A percentile compares a stretch with the other conserved stretches of the same genome.
Conservation (phyloP, 1,140 invertebrate genomes). For the Tetramorium simillimum region DNA sequence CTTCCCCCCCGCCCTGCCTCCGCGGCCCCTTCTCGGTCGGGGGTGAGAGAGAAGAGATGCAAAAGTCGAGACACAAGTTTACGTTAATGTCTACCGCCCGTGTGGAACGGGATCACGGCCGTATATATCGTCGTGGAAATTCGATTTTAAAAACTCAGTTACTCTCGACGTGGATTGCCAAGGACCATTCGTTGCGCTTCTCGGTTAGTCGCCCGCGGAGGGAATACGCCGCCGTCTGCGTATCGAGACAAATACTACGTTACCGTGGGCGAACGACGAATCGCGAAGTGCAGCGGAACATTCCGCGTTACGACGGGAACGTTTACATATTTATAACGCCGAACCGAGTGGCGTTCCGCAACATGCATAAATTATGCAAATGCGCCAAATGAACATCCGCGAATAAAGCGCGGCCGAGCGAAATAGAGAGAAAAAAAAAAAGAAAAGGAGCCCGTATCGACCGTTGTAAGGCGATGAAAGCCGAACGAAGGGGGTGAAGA, state of each 20-base stretch:
- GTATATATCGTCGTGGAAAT: conserved; percentile 58
- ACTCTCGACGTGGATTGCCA: conserved; percentile 60
- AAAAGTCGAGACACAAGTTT: conserved; percentile 59
- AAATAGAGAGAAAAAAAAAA: neutral
- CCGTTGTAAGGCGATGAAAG: conserved; percentile 49
- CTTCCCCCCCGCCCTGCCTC: too few species aligned
- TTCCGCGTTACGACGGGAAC: conserved; percentile 55
- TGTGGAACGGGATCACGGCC: conserved; percentile 46
- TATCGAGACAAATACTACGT: conserved; percentile 58
- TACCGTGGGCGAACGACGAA: conserved; percentile 53
- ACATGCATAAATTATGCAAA: conserved; percentile 62
- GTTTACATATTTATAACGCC: conserved; percentile 63
- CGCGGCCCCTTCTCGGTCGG: neutral
- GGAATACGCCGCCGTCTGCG: conserved; percentile 53
- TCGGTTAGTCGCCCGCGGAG: conserved; percentile 54
- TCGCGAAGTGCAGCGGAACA: conserved; percentile 57
- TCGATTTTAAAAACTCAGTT: conserved; percentile 64
- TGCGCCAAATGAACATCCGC: conserved; percentile 58
- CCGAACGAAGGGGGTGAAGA: conserved; percentile 1
- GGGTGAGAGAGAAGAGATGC: conserved; percentile 36
- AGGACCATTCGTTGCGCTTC: conserved; percentile 61
- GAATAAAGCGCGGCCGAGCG: conserved; percentile 37
- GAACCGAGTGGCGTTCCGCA: conserved; percentile 49
- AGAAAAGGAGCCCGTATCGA: neutral
- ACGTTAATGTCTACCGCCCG: conserved; percentile 50